Evolutionary conservation across 2,797 vertebrate genomes (phyloP), one percentile per base, ranked within the genome.

Genomic region (Sciurus vulgaris): DNA sequence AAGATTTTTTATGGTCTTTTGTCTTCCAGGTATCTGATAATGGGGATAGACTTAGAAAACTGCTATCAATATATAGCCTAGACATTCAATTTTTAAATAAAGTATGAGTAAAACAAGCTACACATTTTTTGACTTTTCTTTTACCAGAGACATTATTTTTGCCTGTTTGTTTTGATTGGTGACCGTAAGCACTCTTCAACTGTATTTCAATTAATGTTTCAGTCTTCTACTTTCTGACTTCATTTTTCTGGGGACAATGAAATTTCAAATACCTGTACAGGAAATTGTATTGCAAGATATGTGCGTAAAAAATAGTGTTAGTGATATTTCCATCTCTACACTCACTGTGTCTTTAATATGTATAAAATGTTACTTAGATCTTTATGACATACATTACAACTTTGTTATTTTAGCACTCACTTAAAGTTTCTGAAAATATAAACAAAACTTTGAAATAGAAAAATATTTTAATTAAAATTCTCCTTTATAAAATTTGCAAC

Each of bases 11-110:
- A 82, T 41, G 59, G 24, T 79, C 51, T 81, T 95, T 96, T 95
- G 47, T 95, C 89, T 98, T 96, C 49, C 69, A 44, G 47, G 93
- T 94, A 91, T 90, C 54, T 94, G 33, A 97, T 95, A 67, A 47
- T 74, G 97, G 93, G 33, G 10, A 73, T 77, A 89, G 86, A 95
- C 3, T n/a, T 88, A 78, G 54, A 93, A 90, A 93, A 63, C 2
- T 81, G 22, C 26, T 72, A 79, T 26, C 24, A 94, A 35, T 88
- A 51, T 67, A 86, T 28, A 86, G n/a, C 54, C 51, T 89, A 92
- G 51, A 22, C 83, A 61, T 67, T 95, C 26, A 38, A 85, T 90
- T 91, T 95, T 87, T 44, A 70, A 92, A 97, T 18, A 74, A 72
- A 63, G 0, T n/a, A n/a, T 22, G 3, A 49, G 0, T 59, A 69